Evolutionary conservation across 2,797 vertebrate genomes (phyloP).

Genomic region (Bradypodion pumilum): DNA sequence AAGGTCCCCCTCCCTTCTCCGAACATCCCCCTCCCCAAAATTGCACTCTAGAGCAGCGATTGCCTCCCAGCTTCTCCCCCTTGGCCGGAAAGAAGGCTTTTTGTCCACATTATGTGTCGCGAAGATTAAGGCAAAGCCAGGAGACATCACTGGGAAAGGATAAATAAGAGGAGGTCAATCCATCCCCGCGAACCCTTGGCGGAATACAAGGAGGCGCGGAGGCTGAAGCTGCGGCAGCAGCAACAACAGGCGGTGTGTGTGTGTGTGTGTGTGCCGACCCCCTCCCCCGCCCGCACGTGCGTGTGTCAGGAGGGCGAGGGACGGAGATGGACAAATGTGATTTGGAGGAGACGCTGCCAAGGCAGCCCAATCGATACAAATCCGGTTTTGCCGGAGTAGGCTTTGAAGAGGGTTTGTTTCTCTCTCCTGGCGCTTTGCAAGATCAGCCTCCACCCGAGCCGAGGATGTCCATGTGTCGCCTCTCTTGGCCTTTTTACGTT

Average conservation of each 20-base stretch:
- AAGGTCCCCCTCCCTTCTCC: no score
- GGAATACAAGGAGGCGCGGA: slow-evolving; percentile 76
- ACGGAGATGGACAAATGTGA: slow-evolving; percentile 75
- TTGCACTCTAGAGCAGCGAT: background rate
- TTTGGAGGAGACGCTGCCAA: slow-evolving; percentile 75
- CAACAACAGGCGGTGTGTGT: slow-evolving; percentile 50
- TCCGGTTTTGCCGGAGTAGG: slow-evolving; percentile 60
- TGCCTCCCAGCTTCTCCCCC: background rate
- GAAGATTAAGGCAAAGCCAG: slow-evolving; percentile 67
- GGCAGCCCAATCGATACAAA: slow-evolving; percentile 70
- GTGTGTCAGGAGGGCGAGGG: slow-evolving; percentile 65
- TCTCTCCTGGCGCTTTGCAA: rapidly evolving
- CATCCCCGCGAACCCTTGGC: slow-evolving; percentile 77
- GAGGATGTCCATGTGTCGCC: no score
- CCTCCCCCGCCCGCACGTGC: no score
- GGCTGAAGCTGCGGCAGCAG: slow-evolving; percentile 47
- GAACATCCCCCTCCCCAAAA: background rate
- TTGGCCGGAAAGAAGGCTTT: background rate
- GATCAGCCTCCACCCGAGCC: no score
- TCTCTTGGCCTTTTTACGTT: no score
- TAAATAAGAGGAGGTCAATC: slow-evolving; percentile 82
- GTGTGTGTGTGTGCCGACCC: slow-evolving; percentile 43
- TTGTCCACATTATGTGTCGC: slow-evolving; percentile 60
- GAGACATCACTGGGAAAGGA: slow-evolving; percentile 77
- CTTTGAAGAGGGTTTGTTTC: slow-evolving; percentile 11